These are phyloP conservation scores for Silurus lanzhouensis DNA, from an alignment of 2,797 vertebrate genomes.

Conservation along the genomic window DNA sequence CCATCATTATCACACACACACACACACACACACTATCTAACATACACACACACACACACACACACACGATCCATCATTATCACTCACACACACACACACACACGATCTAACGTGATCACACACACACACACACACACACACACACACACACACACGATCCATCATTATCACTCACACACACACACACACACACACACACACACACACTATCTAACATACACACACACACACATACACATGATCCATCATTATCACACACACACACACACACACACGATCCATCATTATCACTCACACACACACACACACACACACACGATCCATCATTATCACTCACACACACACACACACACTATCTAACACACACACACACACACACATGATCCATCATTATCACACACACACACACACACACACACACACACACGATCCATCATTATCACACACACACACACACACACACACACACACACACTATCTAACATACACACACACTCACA, in stretches of 20 bases:
- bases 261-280: no score
- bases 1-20: no score
- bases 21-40: neutral
- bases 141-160: no score
- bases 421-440: no score
- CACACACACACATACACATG: no score
- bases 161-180: neutral
- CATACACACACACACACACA: neutral
- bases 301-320: no score
- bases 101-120: no score
- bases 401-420: no score
- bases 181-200: no score
- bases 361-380: neutral
- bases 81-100: neutral
- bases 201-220: no score
- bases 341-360: no score
- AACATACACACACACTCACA: neutral
- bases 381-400: neutral
- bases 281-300: neutral
- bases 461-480: no score
- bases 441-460: neutral
- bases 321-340: neutral
- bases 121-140: neutral
- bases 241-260: neutral
- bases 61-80: neutral